Evolutionary conservation across 2,888 invertebrate genomes (phyloP), one percentile per base, ranked within the genome.

Genomic region (Macrosiphum euphorbiae): DNA sequence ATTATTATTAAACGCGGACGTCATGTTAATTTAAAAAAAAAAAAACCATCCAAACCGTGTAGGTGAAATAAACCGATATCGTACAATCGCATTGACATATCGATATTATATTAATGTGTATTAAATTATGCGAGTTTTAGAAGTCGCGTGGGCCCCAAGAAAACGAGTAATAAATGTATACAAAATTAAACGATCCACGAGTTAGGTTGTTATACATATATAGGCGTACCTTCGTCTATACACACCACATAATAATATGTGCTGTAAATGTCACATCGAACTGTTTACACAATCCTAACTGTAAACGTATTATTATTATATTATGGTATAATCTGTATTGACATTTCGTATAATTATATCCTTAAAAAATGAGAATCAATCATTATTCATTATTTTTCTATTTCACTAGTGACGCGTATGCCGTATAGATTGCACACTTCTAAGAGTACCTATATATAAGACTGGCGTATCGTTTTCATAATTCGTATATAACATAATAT

Each of bases 101-200:
- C 67, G 61, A 90, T 90, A 67, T 47, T n/a, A 41, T 58, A 89
- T 90, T 89, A 90, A 90, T 90, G 90, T 13, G 20, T 44, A 78
- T 78, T 35, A 78, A 78, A 78, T 78, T 78, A 90, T 47, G 47
- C 61, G 47, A 90, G 91, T 50, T 91, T 52, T 26, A 84, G 52
- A 52, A 84, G n/a, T 41, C 8, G 52, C 55, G 91, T 84, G 78
- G 91, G 84, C 20, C 52, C 78, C 52, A 52, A 3, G 35, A 58
- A 52, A 84, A 52, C 91, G 52, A 41, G 52, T 52, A 84, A 78
- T 91, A 91, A 52, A 41, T 52, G 52, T 91, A 41, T 84, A 52
- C 52, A 52, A 84, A 84, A 58, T 78, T 78, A 35, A 78, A 35
- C 35, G 35, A 35, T 35, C 20, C 35, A 78, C 20, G 20, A 35